Evolutionary conservation across 2,113 vertebrate species (phyloP).

Genomic region (Scatophagus argus): DNA sequence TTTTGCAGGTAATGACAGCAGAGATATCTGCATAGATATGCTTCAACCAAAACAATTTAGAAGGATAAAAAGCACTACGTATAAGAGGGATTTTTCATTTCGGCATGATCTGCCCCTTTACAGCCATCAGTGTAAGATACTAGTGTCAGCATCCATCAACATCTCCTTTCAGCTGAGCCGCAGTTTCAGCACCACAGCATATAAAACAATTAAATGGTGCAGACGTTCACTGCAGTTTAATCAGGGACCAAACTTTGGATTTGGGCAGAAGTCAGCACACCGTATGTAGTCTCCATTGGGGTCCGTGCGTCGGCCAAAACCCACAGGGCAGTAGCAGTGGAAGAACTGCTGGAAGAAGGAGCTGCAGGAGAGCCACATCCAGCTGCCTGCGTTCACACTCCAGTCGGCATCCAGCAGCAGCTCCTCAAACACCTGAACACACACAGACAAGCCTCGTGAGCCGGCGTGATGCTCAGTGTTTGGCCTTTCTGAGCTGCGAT

Average conservation of each 20-base stretch:
- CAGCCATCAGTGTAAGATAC: no score
- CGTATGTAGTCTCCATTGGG: slow-evolving; percentile 99
- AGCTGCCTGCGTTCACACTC: slow-evolving; percentile 98
- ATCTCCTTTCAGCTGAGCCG: neutral
- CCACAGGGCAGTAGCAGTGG: slow-evolving; percentile 98
- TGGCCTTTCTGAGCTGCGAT: neutral
- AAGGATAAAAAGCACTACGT: no score
- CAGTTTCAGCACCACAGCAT: neutral
- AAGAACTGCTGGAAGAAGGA: slow-evolving; percentile 99
- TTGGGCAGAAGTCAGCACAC: slow-evolving; percentile 77
- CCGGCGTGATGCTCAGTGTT: no score
- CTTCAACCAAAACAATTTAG: no score
- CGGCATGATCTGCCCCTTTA: no score
- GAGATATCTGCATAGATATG: no score
- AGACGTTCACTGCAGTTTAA: neutral
- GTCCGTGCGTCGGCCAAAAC: slow-evolving; percentile 96
- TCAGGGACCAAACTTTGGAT: neutral
- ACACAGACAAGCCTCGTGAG: neutral
- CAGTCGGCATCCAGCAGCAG: slow-evolving; percentile 96
- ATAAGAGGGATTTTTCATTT: no score
- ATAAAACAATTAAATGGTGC: neutral
- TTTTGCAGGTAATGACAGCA: no score
- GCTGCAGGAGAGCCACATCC: slow-evolving; percentile 99
- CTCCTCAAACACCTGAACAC: slow-evolving; percentile 94
- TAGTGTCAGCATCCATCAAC: neutral